A percentile compares a stretch with the other conserved stretches of the same genome.
These are phyloP conservation scores for Ariopsis seemanni DNA, from an alignment of 2,113 vertebrate species.

Conservation along the genomic window DNA sequence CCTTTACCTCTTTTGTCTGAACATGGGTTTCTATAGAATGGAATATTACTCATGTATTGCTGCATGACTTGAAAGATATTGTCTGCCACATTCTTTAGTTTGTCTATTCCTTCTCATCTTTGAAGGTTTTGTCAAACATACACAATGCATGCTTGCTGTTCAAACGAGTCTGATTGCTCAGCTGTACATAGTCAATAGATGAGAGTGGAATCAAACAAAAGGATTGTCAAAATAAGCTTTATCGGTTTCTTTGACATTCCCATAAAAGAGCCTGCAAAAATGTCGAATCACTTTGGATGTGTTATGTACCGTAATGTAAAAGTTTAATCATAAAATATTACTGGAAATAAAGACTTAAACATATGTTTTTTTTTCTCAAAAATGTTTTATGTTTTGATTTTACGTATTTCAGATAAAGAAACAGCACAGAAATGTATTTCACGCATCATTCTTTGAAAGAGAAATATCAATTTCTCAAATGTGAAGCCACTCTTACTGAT, in stretches of 20 bases:
- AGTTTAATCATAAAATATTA: neutral
- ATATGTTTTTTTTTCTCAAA: neutral
- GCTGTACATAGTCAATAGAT: slow-evolving; percentile 48
- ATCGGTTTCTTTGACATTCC: slow-evolving; percentile 10
- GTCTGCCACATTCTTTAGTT: slow-evolving; percentile 15
- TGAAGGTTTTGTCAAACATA: slow-evolving; percentile 41
- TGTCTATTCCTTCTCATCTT: slow-evolving; percentile 41
- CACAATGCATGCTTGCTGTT: slow-evolving; percentile 48
- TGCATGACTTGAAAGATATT: slow-evolving; percentile 2
- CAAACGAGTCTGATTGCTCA: slow-evolving; percentile 56
- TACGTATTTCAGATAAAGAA: neutral
- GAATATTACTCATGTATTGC: slow-evolving; percentile 18
- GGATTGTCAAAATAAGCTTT: slow-evolving; percentile 24
- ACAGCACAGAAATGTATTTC: neutral
- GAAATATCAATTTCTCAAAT: neutral
- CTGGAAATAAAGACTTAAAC: neutral
- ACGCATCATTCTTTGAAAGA: neutral
- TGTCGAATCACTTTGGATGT: neutral
- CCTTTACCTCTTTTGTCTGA: slow-evolving; percentile 24
- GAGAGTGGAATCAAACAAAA: slow-evolving; percentile 26
- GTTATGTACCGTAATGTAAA: neutral
- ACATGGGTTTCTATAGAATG: neutral
- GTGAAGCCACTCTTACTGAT: neutral
- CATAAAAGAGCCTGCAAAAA: slow-evolving; percentile 1
- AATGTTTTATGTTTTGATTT: neutral